These are phyloP conservation scores for Barbus barbus DNA, from an alignment of 2,113 vertebrate genomes.

Conservation along the genomic window DNA sequence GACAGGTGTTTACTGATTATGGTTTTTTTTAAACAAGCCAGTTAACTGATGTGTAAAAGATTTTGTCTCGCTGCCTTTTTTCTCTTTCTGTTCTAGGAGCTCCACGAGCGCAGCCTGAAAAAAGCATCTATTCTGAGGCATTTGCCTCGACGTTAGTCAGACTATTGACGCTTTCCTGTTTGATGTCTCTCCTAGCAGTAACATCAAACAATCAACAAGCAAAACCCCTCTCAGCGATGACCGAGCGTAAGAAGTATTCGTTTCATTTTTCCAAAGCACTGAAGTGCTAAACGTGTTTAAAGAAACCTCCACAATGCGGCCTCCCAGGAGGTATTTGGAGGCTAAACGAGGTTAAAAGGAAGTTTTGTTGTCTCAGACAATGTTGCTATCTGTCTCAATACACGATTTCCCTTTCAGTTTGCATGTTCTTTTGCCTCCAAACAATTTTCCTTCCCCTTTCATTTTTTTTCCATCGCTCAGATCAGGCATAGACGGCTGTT, in stretches of 20 bases:
- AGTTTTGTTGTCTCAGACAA: constrained; percentile 64
- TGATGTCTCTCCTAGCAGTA: constrained; percentile 47
- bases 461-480: constrained; percentile 38
- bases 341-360: constrained; percentile 78
- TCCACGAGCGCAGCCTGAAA: constrained; percentile 5
- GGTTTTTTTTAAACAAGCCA: neutral
- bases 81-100: neutral
- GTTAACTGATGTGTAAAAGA: constrained; percentile 22
- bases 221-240: constrained; percentile 32
- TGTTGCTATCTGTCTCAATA: constrained; percentile 78
- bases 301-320: constrained; percentile 63
- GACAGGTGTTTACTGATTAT: constrained; percentile 21
- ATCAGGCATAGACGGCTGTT: constrained; percentile 70
- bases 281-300: constrained; percentile 64
- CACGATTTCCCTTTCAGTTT: constrained; percentile 82
- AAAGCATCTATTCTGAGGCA: constrained; percentile 43
- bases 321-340: constrained; percentile 75
- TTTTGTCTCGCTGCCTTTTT: neutral
- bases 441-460: constrained; percentile 64
- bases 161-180: constrained; percentile 47
- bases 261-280: constrained; percentile 42
- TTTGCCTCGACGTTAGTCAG: constrained; percentile 28
- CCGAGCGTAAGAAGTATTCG: constrained; percentile 34
- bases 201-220: constrained; percentile 52
- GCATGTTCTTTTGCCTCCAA: constrained; percentile 74